phyloP scores from a whole-genome alignment of 2,888 invertebrate species.

The Eristalis intricaria region DNA sequence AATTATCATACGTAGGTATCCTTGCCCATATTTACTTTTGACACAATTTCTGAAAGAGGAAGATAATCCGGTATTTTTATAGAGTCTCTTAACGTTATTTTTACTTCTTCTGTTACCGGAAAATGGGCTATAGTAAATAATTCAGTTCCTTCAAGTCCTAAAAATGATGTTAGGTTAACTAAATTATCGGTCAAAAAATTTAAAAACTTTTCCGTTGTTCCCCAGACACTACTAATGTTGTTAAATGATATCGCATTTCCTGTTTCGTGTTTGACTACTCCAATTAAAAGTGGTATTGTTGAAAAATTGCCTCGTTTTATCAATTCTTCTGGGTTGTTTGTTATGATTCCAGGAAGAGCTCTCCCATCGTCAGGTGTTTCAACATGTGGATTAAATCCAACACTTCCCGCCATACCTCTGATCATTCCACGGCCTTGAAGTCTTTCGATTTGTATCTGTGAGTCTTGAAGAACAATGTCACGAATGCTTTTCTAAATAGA shows the following conservation, averaged over 20 bases:
- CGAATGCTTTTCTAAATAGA: slow-evolving; percentile 76
- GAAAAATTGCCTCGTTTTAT: slow-evolving; percentile 83
- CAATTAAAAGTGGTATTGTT: slow-evolving; percentile 87
- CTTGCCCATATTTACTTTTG: slow-evolving; percentile 74
- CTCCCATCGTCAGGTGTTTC: slow-evolving; percentile 87
- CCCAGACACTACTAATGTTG: slow-evolving; percentile 76
- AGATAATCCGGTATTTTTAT: slow-evolving; percentile 77
- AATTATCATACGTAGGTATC: not conserved
- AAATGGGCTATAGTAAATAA: slow-evolving; percentile 76
- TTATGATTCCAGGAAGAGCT: slow-evolving; percentile 86
- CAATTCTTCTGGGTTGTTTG: slow-evolving; percentile 84
- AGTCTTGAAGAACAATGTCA: slow-evolving; percentile 82
- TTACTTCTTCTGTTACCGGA: slow-evolving; percentile 76
- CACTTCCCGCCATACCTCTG: slow-evolving; percentile 84
- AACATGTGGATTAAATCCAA: slow-evolving; percentile 86
- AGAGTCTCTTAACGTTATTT: slow-evolving; percentile 75
- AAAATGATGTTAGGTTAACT: slow-evolving; percentile 75
- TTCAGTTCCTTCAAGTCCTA: slow-evolving; percentile 77
- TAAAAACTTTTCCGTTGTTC: slow-evolving; percentile 77
- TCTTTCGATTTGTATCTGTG: slow-evolving; percentile 83
- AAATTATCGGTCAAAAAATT: slow-evolving; percentile 76
- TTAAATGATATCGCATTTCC: slow-evolving; percentile 77
- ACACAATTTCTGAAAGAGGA: slow-evolving; percentile 76
- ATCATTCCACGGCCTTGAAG: slow-evolving; percentile 84
- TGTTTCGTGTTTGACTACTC: slow-evolving; percentile 89